Conservation (phyloP, 2,797 vertebrate genomes). For the Merluccius polli region DNA sequence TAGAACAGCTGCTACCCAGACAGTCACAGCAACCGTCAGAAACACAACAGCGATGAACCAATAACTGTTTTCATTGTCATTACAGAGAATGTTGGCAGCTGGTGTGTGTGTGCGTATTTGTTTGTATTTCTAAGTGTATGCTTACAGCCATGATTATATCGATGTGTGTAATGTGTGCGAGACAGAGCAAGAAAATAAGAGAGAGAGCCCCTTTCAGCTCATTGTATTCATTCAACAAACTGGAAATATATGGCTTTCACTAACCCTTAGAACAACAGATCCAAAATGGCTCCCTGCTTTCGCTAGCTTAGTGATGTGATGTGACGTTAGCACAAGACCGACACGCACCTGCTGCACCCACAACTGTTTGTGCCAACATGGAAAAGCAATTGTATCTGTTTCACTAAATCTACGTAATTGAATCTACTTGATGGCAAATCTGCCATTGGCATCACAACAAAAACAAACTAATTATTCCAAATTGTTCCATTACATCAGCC, state of each 20-base stretch:
- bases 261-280: constrained; percentile 41
- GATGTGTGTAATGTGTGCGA: not conserved
- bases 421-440: not conserved
- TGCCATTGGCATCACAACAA: not conserved
- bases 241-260: constrained; percentile 28
- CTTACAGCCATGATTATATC: not conserved
- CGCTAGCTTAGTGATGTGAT: too few relatives aligned
- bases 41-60: not conserved
- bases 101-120: not conserved
- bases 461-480: not conserved
- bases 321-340: too few relatives aligned
- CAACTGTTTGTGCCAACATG: not conserved
- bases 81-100: not conserved
- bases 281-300: not conserved
- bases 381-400: not conserved
- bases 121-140: constrained; percentile 11
- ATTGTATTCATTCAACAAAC: constrained; percentile 57
- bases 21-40: not conserved
- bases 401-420: not conserved
- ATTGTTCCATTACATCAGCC: not conserved
- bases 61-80: not conserved
- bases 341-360: not conserved
- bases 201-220: constrained; percentile 27
- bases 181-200: not conserved
- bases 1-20: not conserved